Evolutionary conservation across 2,888 invertebrate genomes (phyloP), one percentile per base, ranked within the genome.

Genomic region (Philereme transversata): DNA sequence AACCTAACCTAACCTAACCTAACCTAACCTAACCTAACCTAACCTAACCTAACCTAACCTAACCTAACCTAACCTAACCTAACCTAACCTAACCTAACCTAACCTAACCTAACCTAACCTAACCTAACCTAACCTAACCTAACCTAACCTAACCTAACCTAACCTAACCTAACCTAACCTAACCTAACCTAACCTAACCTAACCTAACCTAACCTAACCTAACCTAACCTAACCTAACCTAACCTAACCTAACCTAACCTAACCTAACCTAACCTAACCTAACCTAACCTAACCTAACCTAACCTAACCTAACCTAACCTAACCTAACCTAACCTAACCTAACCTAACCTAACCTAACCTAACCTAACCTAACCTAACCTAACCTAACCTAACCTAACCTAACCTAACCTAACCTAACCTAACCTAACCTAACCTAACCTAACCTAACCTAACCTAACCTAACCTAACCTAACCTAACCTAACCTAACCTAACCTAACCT

Each of bases 321-420:
- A 47, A 54, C 58, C 58, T 58, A 58, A 58, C 58, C 58, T 58
- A 58, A 58, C 58, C 58, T 51, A 51, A 51, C 51, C 51, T 51
- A 63, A 67, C 67, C 68, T 65, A 64, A 69, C 65, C 71, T 67
- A 62, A 66, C 64, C 65, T 60, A 62, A 69, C 61, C 65, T 57
- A 56, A 59, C 57, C 57, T 58, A 48, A 59, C 51, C 63, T 60
- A 60, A 62, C 62, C 64, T 65, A 63, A 65, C 64, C 64, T 67
- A 64, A 64, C 64, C 67, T 67, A 67, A 64, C 57, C 62, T 55
- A 61, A 57, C 58, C 64, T 57, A 60, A 63, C 65, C 64, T 64
- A 62, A 66, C 65, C 63, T 60, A 64, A 69, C 71, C 68, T 62
- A 73, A 75, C 69, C 72, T 70, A 70, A 72, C 71, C 68, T 67